These are phyloP conservation scores for Patella vulgata DNA, from an alignment of 1,140 invertebrate species.

Conservation along the genomic window DNA sequence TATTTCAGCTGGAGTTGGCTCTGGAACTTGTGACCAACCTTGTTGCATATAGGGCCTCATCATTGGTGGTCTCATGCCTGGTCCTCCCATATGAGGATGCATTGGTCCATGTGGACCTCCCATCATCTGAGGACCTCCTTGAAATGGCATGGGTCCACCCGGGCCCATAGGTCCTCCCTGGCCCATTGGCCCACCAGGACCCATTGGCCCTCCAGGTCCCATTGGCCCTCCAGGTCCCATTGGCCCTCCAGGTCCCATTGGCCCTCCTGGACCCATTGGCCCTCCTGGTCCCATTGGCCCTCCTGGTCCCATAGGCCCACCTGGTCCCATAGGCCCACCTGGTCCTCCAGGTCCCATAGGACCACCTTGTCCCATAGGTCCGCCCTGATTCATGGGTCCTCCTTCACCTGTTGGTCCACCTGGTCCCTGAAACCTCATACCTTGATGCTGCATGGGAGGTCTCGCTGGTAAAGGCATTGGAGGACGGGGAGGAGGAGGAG, in stretches of 20 bases:
- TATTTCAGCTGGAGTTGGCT: constrained; percentile 21
- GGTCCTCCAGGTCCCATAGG: background rate
- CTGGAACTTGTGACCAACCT: background rate
- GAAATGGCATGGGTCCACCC: constrained; percentile 8
- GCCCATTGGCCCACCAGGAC: background rate
- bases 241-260: constrained; percentile 15
- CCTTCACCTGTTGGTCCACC: constrained; percentile 8
- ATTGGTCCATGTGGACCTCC: background rate
- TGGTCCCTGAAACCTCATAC: constrained; percentile 6
- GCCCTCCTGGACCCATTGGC: constrained; percentile 18
- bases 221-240: constrained; percentile 1
- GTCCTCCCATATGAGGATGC: background rate
- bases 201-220: constrained; percentile 15
- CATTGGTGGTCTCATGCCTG: constrained; percentile 10
- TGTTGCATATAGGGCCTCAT: constrained; percentile 4
- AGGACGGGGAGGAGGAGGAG: constrained; percentile 29
- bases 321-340: background rate
- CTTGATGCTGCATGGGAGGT: constrained; percentile 21
- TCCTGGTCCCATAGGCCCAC: no score
- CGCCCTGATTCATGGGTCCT: constrained; percentile 1
- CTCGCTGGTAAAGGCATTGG: constrained; percentile 45
- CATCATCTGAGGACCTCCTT: background rate
- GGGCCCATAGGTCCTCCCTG: background rate
- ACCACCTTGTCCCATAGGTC: background rate
- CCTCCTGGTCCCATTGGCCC: no score